A percentile compares a stretch with the other conserved stretches of the same genome.
These are phyloP conservation scores for Phortica magna DNA, from an alignment of 2,888 invertebrate species.

Conservation along the genomic window DNA sequence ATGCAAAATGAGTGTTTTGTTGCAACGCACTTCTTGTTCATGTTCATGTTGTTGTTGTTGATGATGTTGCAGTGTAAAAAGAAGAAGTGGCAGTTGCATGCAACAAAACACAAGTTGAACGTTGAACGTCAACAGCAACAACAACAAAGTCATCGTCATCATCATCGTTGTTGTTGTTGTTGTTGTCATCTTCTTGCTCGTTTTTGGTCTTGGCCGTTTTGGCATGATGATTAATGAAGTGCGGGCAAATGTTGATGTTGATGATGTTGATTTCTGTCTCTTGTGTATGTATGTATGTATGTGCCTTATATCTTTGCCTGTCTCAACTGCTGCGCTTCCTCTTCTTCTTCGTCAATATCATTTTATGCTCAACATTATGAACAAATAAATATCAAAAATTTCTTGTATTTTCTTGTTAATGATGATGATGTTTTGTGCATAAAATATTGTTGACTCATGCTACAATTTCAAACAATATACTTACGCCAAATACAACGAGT, in stretches of 20 bases:
- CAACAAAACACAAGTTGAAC: slow-evolving; percentile 16
- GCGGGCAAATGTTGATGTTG: slow-evolving; percentile 62
- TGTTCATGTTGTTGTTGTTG: no score
- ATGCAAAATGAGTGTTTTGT: background rate
- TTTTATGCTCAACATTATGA: no score
- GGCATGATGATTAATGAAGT: slow-evolving; percentile 78
- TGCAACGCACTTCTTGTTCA: background rate
- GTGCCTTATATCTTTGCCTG: background rate
- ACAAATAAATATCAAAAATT: background rate
- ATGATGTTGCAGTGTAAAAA: no score
- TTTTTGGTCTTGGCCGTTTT: slow-evolving; percentile 64
- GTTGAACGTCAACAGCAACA: background rate
- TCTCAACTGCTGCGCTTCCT: background rate
- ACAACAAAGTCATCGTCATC: slow-evolving; percentile 34
- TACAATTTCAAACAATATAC: background rate
- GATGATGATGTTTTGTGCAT: slow-evolving; percentile 46
- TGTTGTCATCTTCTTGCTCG: background rate
- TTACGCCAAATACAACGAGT: background rate
- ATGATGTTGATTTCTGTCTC: background rate
- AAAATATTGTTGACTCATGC: slow-evolving; percentile 7
- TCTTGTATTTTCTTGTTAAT: slow-evolving; percentile 16
- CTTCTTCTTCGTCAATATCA: no score
- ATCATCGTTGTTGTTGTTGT: slow-evolving; percentile 25
- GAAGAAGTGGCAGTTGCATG: no score
- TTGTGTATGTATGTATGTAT: background rate